phyloP scores from a whole-genome alignment of 2,797 vertebrate species.

The Erithacus rubecula region DNA sequence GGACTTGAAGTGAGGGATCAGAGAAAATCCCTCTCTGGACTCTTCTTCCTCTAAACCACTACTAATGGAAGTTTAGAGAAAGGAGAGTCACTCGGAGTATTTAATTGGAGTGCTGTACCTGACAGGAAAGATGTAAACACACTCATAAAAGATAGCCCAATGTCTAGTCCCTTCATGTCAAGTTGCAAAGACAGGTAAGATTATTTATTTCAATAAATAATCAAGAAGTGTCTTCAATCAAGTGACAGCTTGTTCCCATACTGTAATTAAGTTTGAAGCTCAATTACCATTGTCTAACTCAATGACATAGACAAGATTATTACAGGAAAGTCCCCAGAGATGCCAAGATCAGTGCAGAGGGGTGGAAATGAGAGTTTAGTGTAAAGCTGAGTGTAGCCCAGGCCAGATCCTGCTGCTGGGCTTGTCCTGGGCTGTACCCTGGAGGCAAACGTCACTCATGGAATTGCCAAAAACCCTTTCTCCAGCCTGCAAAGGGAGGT shows the following conservation, averaged over 20 bases:
- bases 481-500: background rate
- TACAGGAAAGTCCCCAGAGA: conserved; percentile 6
- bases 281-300: conserved; percentile 23
- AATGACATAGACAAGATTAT: background rate
- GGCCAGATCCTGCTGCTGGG: background rate
- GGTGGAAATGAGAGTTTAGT: background rate
- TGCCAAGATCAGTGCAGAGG: background rate
- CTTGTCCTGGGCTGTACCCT: background rate
- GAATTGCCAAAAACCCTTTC: background rate
- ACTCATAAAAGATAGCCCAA: background rate
- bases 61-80: background rate
- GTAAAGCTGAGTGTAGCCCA: background rate
- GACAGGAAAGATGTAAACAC: background rate
- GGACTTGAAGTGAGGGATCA: background rate
- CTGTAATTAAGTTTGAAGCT: conserved; percentile 59
- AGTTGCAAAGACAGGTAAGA: background rate
- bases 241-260: conserved; percentile 2
- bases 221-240: conserved; percentile 22
- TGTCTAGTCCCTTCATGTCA: background rate
- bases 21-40: background rate
- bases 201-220: conserved; percentile 36
- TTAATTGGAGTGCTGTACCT: background rate
- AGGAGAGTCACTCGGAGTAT: background rate
- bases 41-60: background rate
- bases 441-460: rapidly evolving